Evolutionary conservation across 2,797 vertebrate genomes (phyloP).

Genomic region (Eulemur coronatus): DNA sequence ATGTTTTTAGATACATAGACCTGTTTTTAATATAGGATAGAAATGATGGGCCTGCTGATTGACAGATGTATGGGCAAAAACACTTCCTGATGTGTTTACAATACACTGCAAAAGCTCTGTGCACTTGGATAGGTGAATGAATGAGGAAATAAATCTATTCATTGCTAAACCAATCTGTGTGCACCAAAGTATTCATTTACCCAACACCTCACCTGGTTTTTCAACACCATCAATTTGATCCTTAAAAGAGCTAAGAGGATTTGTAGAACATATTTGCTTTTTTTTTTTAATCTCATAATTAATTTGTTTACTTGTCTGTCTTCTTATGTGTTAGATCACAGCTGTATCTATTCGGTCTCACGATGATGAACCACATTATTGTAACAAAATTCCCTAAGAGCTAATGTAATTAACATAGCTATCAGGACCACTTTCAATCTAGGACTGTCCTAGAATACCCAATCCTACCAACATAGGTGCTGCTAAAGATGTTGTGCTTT

Average conservation of each 20-base stretch:
- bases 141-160: not conserved
- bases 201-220: not conserved
- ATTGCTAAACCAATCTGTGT: not conserved
- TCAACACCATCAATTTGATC: not conserved
- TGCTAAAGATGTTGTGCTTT: not conserved
- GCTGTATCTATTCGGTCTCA: not conserved
- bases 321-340: not conserved
- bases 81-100: not conserved
- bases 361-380: not conserved
- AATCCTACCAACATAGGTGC: not conserved
- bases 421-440: not conserved
- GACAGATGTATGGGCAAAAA: not conserved
- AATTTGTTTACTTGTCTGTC: not conserved
- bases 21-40: not conserved
- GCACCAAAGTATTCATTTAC: not conserved
- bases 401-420: not conserved
- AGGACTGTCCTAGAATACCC: not conserved
- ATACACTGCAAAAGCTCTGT: not conserved
- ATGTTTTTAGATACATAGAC: not conserved
- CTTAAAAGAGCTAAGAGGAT: not conserved
- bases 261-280: not conserved
- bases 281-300: not conserved
- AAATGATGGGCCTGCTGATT: not conserved
- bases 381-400: not conserved
- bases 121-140: not conserved